A percentile compares a stretch with the other conserved stretches of the same genome.
These are phyloP conservation scores for Xestia sexstrigata DNA, from an alignment of 2,888 invertebrate genomes.

Conservation along the genomic window DNA sequence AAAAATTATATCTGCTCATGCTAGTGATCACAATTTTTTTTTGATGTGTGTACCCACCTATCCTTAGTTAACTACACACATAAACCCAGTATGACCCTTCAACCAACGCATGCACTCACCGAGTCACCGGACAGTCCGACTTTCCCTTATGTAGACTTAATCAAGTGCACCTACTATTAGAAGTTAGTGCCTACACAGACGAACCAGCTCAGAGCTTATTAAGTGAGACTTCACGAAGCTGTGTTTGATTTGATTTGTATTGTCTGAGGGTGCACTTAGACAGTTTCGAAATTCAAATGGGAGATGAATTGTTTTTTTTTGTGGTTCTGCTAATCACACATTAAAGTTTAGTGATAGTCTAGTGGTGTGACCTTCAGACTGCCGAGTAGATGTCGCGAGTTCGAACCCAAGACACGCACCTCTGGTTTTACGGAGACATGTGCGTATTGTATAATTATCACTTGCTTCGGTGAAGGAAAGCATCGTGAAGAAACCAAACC, in stretches of 20 bases:
- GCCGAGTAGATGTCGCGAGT: not conserved
- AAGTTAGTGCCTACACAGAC: slow-evolving; percentile 49
- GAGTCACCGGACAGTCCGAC: slow-evolving; percentile 56
- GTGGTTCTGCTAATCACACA: not conserved
- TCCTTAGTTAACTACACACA: slow-evolving; percentile 30
- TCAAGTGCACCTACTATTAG: slow-evolving; percentile 57
- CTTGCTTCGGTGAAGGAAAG: not conserved
- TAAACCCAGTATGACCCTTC: slow-evolving; percentile 34
- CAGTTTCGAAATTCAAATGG: not conserved
- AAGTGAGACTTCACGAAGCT: slow-evolving; percentile 31
- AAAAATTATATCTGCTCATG: too few species aligned
- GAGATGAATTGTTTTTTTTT: not conserved
- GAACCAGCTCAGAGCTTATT: slow-evolving; percentile 42
- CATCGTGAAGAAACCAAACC: not conserved
- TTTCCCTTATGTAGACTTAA: slow-evolving; percentile 62
- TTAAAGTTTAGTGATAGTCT: too few species aligned
- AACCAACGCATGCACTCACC: slow-evolving; percentile 46
- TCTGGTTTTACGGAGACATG: not conserved
- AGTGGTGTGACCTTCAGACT: too few species aligned
- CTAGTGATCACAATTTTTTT: too few species aligned
- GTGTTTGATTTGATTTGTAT: slow-evolving; percentile 38
- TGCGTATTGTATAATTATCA: not conserved
- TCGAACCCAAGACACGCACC: not conserved
- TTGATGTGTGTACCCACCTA: slow-evolving; percentile 4
- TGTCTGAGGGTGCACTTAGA: slow-evolving; percentile 33